Evolutionary conservation across 1,140 invertebrate species (phyloP).

Genomic region (Aradophagus sp.): DNA sequence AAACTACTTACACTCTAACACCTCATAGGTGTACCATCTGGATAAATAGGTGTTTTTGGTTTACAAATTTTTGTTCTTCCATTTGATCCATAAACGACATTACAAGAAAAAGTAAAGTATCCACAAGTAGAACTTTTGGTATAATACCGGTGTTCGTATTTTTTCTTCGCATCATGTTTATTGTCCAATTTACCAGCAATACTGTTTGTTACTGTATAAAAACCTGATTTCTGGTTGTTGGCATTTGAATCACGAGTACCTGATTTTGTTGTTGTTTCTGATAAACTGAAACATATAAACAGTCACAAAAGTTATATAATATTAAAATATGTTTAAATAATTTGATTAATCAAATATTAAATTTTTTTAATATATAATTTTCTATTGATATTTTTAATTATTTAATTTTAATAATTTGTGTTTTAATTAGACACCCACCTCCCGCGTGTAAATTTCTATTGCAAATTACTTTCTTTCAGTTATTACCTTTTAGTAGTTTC

Average conservation of each 20-base stretch:
- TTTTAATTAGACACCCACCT: too few species aligned
- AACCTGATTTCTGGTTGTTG: slow-evolving; percentile 60
- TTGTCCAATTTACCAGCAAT: slow-evolving; percentile 82
- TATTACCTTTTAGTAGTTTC: slow-evolving; percentile 38
- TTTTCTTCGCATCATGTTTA: slow-evolving; percentile 72
- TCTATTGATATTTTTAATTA: too few species aligned
- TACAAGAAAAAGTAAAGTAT: slow-evolving; percentile 88
- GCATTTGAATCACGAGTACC: slow-evolving; percentile 11
- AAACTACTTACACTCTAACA: too few species aligned
- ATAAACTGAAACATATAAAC: slow-evolving; percentile 13
- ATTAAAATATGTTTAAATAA: too few species aligned
- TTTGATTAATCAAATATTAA: too few species aligned
- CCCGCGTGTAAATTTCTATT: too few species aligned
- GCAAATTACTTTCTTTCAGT: too few species aligned
- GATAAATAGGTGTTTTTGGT: slow-evolving; percentile 79
- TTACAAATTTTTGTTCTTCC: slow-evolving; percentile 86
- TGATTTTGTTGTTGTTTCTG: slow-evolving; percentile 16
- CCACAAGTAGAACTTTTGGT: slow-evolving; percentile 89
- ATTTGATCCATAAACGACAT: slow-evolving; percentile 83
- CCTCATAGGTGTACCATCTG: slow-evolving; percentile 76
- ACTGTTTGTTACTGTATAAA: slow-evolving; percentile 83
- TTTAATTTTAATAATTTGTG: too few species aligned
- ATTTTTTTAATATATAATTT: too few species aligned
- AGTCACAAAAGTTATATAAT: too few species aligned
- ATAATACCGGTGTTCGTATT: slow-evolving; percentile 80